Conservation (phyloP, 2,888 invertebrate species). For the Leptinotarsa juncta region DNA sequence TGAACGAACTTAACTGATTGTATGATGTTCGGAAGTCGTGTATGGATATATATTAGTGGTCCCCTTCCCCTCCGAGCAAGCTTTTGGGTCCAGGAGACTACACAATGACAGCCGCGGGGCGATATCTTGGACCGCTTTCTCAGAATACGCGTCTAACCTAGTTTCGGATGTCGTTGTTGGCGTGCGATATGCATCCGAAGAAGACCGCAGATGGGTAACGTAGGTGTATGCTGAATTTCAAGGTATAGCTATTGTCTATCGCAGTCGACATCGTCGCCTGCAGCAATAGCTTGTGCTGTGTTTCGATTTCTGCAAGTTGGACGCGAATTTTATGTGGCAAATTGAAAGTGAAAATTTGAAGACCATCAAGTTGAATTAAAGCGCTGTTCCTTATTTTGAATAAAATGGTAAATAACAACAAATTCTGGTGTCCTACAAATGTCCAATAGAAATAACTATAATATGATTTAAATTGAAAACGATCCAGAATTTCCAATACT, state of each 20-base stretch:
- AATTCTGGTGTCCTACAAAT: too few species aligned
- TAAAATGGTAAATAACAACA: not conserved
- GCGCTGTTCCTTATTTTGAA: not conserved
- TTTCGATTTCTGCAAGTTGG: slow-evolving; percentile 7
- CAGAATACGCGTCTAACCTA: slow-evolving; percentile 64
- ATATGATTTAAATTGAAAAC: too few species aligned
- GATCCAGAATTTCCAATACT: too few species aligned
- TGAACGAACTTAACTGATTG: slow-evolving; percentile 56
- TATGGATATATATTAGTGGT: slow-evolving; percentile 63
- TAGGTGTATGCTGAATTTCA: slow-evolving; percentile 4
- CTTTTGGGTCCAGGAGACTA: slow-evolving; percentile 66
- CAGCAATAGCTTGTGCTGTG: slow-evolving; percentile 8
- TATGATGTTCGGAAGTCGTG: slow-evolving; percentile 61
- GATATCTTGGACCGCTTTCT: slow-evolving; percentile 67
- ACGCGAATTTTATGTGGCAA: not conserved
- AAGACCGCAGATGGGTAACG: slow-evolving; percentile 29
- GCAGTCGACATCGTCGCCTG: slow-evolving; percentile 2
- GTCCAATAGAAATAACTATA: too few species aligned
- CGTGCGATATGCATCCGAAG: slow-evolving; percentile 59
- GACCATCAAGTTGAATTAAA: too few species aligned
- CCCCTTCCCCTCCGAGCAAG: slow-evolving; percentile 62
- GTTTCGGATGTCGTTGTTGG: slow-evolving; percentile 53
- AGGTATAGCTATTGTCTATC: not conserved
- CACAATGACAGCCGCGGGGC: slow-evolving; percentile 65
- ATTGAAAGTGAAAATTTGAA: slow-evolving; percentile 6